A percentile compares a stretch with the other conserved stretches of the same genome.
Evolutionary conservation across 2,113 vertebrate species (phyloP).

Genomic region (Anhinga rufa): DNA sequence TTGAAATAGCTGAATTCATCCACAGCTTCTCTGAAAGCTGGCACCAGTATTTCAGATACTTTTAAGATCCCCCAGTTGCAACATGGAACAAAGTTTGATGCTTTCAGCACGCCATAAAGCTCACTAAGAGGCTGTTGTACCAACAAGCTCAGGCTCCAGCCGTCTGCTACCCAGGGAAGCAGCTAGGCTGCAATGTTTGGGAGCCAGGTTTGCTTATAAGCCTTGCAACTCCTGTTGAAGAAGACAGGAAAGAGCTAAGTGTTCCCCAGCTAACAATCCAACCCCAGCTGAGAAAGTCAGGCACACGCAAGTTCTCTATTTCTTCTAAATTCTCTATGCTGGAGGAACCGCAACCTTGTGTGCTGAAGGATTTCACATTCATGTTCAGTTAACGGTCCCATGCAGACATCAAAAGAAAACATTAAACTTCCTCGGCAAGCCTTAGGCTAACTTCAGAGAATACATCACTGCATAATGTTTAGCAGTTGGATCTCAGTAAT

Average conservation of each 20-base stretch:
- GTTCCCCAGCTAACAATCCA: not conserved
- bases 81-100: not conserved
- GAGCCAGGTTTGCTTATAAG: not conserved
- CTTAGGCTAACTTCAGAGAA: conserved; percentile 55
- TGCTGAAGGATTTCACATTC: not conserved
- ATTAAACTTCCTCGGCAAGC: conserved; percentile 8
- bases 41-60: not conserved
- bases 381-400: not conserved
- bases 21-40: not conserved
- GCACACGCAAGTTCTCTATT: not conserved
- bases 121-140: not conserved
- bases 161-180: not conserved
- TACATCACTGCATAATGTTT: conserved; percentile 18
- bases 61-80: not conserved
- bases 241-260: not conserved
- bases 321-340: not conserved
- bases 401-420: conserved; percentile 43
- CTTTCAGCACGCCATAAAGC: not conserved
- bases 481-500: conserved; percentile 38
- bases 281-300: not conserved
- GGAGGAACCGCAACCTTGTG: conserved; percentile 4
- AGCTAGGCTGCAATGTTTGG: not conserved
- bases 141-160: not conserved
- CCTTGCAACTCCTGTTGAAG: not conserved
- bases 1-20: not conserved